Base-by-base conservation (phyloP, 1,140 invertebrate species). In the Thaumetopoea pityocampa region DNA sequence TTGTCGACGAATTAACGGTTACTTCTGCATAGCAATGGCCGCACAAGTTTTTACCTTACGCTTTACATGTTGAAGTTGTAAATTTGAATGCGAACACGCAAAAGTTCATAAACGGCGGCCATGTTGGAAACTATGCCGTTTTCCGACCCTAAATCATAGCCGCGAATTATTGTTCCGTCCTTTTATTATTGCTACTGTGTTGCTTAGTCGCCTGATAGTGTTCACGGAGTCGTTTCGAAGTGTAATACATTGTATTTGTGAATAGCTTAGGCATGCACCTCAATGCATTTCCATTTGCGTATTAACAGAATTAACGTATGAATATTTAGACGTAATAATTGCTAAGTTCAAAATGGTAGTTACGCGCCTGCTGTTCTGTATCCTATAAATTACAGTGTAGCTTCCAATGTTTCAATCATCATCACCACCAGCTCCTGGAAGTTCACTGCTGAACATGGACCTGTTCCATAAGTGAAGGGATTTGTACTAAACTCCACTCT, bases 131-230 rank as follows among this genome's bases (percentile, higher is more conserved):
- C 22, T 45, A 24, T 22, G 26, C 38, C 38, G 36, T 42, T 61
- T 53, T 47, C 46, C 57, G 42, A 50, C 46, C 57, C 53, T 61
- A 61, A 61, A 61, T 56, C 53, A 61, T 53, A 22, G 35, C 22
- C 17, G 43, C 28, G 47, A 44, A 54, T 46, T 49, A 47, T 48
- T 45, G 43, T 43, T 45, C 30, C 47, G 34, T 46, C 35, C 45
- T 48, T 52, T 55, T 60, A 55, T 59, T 60, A 50, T 19, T 29
- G 24, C 34, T 27, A 52, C 42, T 38, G 45, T 37, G 35, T 60
- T 60, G 47, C 45, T 41, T n/a, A 35, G 20, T 43, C 36, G 26
- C 48, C 15, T 28, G 38, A 53, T 44, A 38, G 28, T 18, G 24
- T 42, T 29, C 35, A 23, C 33, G 43, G 19, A 36, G 40, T 38